Base-by-base conservation (phyloP, 2,888 invertebrate species). In the Spilosoma lubricipeda region DNA sequence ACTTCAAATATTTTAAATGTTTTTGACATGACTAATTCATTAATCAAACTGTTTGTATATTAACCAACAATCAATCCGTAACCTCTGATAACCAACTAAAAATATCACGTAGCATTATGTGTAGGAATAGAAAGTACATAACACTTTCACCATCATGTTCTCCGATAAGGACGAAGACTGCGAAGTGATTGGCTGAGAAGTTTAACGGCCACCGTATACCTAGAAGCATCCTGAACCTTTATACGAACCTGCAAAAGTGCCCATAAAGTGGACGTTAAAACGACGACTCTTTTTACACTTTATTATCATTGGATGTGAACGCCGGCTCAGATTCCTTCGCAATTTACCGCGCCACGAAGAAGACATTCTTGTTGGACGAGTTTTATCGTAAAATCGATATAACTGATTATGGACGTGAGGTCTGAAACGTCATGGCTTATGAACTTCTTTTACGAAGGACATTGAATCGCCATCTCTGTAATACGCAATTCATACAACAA, bases 221-320 rank as follows among this genome's bases (percentile, higher is more conserved):
- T 90, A 89, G 78, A 88, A 90, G 89, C 91, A 92, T 92, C 91
- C 91, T 89, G 92, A 91, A 91, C 92, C 93, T 91, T 81, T 92
- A 89, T 90, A 92, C 91, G 91, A 89, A 91, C 90, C 90, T 87
- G 88, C 90, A 92, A 92, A 95, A 95, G 93, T 92, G 90, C 90
- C 93, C 92, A 94, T 95, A 95, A 95, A 95, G 93, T 90, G 92
- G 89, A 92, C 95, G 94, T 95, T 95, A 95, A 95, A 95, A 91
- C 92, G 94, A 91, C 92, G 93, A 95, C 92, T 94, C 95, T 95
- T 95, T 95, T 95, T 95, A 95, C 94, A 93, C 92, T 95, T 95
- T 95, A 95, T 95, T 95, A 94, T 95, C 93, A 95, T 95, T 95
- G 95, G 94, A 94, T 95, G 94, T 93, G 94, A 95, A 91, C 93